A percentile compares a stretch with the other conserved stretches of the same genome.
These are phyloP conservation scores for Porites lobata DNA, from an alignment of 92 coral and sea anemone genomes.

Conservation along the genomic window DNA sequence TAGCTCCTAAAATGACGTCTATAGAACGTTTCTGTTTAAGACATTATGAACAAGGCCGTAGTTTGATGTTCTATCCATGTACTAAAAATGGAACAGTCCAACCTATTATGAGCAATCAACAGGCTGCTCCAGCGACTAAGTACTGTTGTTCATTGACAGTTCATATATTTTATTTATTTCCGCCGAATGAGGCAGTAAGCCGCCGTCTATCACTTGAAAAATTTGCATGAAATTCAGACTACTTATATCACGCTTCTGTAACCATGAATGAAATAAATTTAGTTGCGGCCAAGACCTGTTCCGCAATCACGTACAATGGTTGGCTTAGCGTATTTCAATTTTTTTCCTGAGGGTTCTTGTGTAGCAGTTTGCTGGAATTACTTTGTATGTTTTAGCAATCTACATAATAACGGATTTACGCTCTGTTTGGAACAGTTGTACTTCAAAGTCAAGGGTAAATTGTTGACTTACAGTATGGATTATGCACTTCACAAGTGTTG, in stretches of 20 bases:
- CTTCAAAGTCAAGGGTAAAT: constrained; percentile 43
- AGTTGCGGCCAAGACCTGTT: constrained; percentile 20
- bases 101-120: constrained; percentile 32
- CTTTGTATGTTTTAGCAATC: background rate
- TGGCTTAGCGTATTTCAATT: background rate
- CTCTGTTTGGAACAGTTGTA: constrained; percentile 39
- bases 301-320: constrained; percentile 39
- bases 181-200: constrained; percentile 34
- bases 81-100: constrained; percentile 41
- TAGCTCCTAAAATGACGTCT: no score
- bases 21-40: background rate
- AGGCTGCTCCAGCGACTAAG: constrained; percentile 1
- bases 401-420: background rate
- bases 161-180: constrained; percentile 51
- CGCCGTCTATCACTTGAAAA: constrained; percentile 46
- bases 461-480: constrained; percentile 42
- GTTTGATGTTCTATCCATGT: background rate
- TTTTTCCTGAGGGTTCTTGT: background rate
- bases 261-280: constrained; percentile 43
- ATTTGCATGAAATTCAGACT: constrained; percentile 81
- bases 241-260: constrained; percentile 54
- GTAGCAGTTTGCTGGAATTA: background rate
- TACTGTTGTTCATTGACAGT: constrained; percentile 39
- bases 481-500: background rate
- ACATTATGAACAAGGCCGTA: background rate